phyloP scores from a whole-genome alignment of 2,888 invertebrate species.

The Drosophila conformis region DNA sequence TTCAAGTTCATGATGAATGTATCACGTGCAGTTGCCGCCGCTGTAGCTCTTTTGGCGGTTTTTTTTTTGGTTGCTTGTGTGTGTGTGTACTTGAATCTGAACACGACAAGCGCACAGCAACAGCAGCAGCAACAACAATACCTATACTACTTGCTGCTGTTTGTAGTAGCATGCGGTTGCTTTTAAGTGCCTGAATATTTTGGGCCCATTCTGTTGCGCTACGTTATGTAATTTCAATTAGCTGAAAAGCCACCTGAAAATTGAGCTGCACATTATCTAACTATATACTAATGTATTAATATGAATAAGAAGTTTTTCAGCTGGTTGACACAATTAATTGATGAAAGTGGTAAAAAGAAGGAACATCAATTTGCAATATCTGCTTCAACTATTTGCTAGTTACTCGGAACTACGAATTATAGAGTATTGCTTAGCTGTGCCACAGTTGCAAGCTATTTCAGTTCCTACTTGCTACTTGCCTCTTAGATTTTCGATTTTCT shows the following conservation, averaged over 20 bases:
- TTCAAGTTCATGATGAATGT: slow-evolving; percentile 82
- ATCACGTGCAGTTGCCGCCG: slow-evolving; percentile 70
- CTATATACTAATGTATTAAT: neutral
- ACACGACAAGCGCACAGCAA: slow-evolving; percentile 42
- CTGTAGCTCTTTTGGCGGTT: slow-evolving; percentile 56
- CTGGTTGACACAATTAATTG: neutral
- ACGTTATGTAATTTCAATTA: slow-evolving; percentile 35
- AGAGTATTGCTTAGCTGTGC: slow-evolving; percentile 28
- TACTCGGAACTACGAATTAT: neutral
- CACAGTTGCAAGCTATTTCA: slow-evolving; percentile 2
- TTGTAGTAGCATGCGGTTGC: slow-evolving; percentile 56
- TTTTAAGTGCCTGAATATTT: slow-evolving; percentile 49
- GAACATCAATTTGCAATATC: neutral
- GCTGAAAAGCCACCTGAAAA: slow-evolving; percentile 12
- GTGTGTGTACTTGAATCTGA: slow-evolving; percentile 53
- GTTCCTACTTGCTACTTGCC: slow-evolving; percentile 36
- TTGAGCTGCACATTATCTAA: neutral
- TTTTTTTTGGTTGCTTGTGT: slow-evolving; percentile 27
- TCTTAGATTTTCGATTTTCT: slow-evolving; percentile 24
- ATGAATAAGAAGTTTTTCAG: neutral
- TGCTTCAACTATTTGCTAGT: neutral
- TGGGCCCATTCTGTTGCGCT: slow-evolving; percentile 22
- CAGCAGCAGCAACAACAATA: slow-evolving; percentile 7
- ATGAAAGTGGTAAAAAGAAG: neutral
- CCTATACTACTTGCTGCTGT: slow-evolving; percentile 14